These are phyloP conservation scores for Acanthoscelides obtectus DNA, from an alignment of 2,888 invertebrate species.

Conservation along the genomic window DNA sequence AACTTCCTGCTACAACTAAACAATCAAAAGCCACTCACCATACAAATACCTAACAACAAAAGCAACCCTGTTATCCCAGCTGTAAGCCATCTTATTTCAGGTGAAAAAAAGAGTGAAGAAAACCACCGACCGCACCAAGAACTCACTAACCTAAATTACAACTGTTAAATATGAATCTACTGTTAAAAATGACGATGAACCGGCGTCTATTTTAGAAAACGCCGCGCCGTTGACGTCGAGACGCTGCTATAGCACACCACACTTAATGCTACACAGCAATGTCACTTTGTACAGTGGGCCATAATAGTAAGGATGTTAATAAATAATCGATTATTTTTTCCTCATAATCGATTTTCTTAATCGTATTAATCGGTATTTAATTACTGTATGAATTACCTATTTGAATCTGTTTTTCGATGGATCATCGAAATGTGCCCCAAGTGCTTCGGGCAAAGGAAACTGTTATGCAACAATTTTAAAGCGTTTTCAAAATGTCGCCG, in stretches of 20 bases:
- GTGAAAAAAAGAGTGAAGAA: slow-evolving; percentile 4
- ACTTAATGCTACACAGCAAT: no score
- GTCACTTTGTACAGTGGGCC: no score
- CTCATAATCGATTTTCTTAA: no score
- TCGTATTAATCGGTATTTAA: no score
- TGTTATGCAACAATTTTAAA: no score
- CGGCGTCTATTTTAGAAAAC: slow-evolving; percentile 32
- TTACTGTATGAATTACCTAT: no score
- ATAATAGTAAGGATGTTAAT: no score
- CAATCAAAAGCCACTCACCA: slow-evolving; percentile 55
- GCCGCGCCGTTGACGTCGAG: slow-evolving; percentile 22
- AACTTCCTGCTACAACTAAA: slow-evolving; percentile 1
- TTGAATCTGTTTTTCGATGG: no score
- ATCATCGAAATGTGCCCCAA: no score
- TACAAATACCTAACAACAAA: slow-evolving; percentile 79
- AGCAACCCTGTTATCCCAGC: slow-evolving; percentile 79
- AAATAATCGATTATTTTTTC: no score
- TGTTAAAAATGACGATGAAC: slow-evolving; percentile 27
- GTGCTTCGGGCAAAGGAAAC: no score
- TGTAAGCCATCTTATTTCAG: slow-evolving; percentile 61
- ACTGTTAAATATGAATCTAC: slow-evolving; percentile 21
- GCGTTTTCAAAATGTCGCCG: no score
- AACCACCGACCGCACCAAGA: slow-evolving; percentile 5
- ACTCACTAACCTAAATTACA: slow-evolving; percentile 6
- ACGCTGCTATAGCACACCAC: slow-evolving; percentile 7